phyloP scores from a whole-genome alignment of 2,888 invertebrate genomes.

The Molanna angustata region DNA sequence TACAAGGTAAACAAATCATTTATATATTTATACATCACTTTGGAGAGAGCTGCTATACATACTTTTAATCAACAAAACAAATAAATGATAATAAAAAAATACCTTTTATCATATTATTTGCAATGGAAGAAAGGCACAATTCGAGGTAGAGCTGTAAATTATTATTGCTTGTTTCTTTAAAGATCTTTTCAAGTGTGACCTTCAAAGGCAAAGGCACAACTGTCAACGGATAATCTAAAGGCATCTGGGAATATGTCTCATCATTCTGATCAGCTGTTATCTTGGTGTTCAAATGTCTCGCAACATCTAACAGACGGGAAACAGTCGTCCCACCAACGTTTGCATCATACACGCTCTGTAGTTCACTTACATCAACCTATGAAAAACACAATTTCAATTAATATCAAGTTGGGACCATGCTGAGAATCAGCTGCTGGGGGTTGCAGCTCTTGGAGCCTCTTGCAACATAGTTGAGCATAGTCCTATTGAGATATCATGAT shows the following conservation, averaged over 20 bases:
- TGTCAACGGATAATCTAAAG: conserved; percentile 57
- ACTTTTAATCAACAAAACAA: neutral
- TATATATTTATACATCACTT: too few species aligned
- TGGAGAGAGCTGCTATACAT: too few species aligned
- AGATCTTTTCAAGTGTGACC: conserved; percentile 46
- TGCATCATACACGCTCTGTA: conserved; percentile 53
- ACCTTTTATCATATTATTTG: conserved; percentile 71
- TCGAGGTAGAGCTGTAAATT: conserved; percentile 69
- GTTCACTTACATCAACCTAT: conserved; percentile 62
- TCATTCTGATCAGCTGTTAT: conserved; percentile 62
- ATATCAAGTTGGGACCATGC: too few species aligned
- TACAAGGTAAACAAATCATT: too few species aligned
- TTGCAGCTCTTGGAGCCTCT: too few species aligned
- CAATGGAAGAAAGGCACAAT: conserved; percentile 65
- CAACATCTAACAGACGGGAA: conserved; percentile 72
- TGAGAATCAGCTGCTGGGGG: too few species aligned
- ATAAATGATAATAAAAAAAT: conserved; percentile 10
- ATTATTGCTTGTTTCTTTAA: conserved; percentile 60
- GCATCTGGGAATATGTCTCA: conserved; percentile 56
- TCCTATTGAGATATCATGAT: too few species aligned
- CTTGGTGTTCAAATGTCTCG: conserved; percentile 61
- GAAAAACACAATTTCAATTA: too few species aligned
- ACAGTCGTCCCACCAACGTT: conserved; percentile 66
- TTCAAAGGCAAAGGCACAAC: conserved; percentile 50
- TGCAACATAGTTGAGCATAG: too few species aligned